Percentiles rank a stretch among this genome's conserved stretches.
phyloP scores from a whole-genome alignment of 2,888 invertebrate genomes.

The Iselma pallidipennis region DNA sequence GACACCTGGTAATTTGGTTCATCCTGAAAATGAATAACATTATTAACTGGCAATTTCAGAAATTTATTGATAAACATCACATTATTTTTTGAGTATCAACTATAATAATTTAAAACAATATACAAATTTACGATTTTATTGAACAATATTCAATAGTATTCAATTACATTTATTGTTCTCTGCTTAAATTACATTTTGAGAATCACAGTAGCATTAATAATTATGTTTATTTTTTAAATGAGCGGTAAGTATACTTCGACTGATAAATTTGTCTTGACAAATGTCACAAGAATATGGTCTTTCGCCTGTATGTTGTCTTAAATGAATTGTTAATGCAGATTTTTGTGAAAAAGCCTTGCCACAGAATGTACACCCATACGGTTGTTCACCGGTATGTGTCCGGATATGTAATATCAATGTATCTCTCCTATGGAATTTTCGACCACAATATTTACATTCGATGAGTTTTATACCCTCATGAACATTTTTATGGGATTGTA shows the following conservation, averaged over 20 bases:
- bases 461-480: conserved; percentile 6
- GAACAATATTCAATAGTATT: no score
- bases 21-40: background rate
- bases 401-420: no score
- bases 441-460: no score
- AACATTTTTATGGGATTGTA: conserved; percentile 3
- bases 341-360: background rate
- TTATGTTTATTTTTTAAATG: background rate
- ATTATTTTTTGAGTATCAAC: background rate
- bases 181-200: background rate
- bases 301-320: background rate
- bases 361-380: background rate
- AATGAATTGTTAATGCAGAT: background rate
- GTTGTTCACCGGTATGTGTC: background rate
- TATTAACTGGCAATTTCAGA: background rate
- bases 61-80: background rate
- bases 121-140: background rate
- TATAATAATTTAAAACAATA: no score
- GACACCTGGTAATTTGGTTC: background rate
- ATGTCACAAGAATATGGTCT: background rate
- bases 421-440: no score
- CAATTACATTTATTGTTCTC: no score
- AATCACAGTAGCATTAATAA: no score
- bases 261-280: background rate
- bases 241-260: background rate